A percentile compares a stretch with the other conserved stretches of the same genome.
Conservation (phyloP, 1,140 invertebrate genomes). For the Drosophila sp. region DNA sequence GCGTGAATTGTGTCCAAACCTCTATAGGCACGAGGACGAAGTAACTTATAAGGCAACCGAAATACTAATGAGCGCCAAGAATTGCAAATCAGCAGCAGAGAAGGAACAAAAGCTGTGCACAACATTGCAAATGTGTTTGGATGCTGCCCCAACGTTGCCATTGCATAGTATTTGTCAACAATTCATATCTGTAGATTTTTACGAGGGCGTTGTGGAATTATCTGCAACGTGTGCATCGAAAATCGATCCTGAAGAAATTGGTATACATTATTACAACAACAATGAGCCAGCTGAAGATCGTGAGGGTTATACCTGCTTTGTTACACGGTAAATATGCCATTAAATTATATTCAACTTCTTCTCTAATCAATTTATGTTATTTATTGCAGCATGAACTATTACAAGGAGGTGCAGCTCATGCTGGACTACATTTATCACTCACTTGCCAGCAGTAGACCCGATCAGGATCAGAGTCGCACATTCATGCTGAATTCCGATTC, state of each 20-base stretch:
- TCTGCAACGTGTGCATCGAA: conserved; percentile 93
- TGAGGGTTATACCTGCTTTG: conserved; percentile 89
- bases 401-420: conserved; percentile 93
- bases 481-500: conserved; percentile 1
- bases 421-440: conserved; percentile 91
- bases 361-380: not conserved
- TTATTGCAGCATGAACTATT: conserved; percentile 90
- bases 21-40: conserved; percentile 98
- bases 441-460: conserved; percentile 64
- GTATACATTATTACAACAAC: conserved; percentile 94
- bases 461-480: conserved; percentile 35
- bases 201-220: conserved; percentile 95
- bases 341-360: not conserved
- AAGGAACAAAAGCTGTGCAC: conserved; percentile 90
- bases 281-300: conserved; percentile 92
- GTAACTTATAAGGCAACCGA: conserved; percentile 97
- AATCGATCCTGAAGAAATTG: conserved; percentile 94
- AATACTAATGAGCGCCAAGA: conserved; percentile 92
- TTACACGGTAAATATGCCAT: conserved; percentile 56
- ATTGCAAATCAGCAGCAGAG: conserved; percentile 88
- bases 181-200: conserved; percentile 91
- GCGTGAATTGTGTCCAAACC: conserved; percentile 95
- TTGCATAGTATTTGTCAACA: conserved; percentile 82
- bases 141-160: conserved; percentile 80
- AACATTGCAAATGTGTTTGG: conserved; percentile 93